Conservation (phyloP, 2,797 vertebrate species). For the Hippopotamyrus pictus region DNA sequence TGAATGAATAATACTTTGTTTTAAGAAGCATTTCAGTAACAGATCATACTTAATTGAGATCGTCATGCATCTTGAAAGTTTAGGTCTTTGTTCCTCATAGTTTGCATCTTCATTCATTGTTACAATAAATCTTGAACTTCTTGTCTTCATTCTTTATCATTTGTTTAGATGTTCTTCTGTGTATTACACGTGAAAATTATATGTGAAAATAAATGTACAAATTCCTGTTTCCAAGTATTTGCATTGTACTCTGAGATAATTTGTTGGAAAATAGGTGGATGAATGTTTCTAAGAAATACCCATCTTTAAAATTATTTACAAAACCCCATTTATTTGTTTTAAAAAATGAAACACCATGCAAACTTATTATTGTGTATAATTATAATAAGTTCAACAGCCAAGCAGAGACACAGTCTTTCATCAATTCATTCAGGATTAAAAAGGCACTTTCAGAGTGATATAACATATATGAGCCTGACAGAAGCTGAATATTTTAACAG, state of each 20-base stretch:
- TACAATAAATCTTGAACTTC: not conserved
- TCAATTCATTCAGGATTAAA: not conserved
- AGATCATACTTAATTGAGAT: not conserved
- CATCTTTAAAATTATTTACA: not conserved
- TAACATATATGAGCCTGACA: not conserved
- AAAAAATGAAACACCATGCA: not conserved
- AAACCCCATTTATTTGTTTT: not conserved
- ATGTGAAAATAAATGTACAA: not conserved
- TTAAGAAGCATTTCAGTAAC: not conserved
- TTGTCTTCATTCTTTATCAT: not conserved
- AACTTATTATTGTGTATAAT: too few species aligned
- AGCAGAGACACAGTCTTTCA: not conserved
- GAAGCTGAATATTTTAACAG: not conserved
- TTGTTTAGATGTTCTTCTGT: not conserved
- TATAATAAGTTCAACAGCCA: not conserved
- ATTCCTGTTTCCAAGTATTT: not conserved
- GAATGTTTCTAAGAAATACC: not conserved
- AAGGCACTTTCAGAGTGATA: not conserved
- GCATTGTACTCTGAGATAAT: not conserved
- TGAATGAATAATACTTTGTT: not conserved
- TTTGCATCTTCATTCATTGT: not conserved
- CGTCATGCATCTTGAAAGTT: not conserved
- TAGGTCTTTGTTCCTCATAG: not conserved
- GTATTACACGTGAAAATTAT: not conserved
- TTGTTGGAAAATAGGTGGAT: not conserved